These are phyloP conservation scores for Gambusia yucatana DNA, from an alignment of 2,797 vertebrate genomes.

Conservation along the genomic window DNA sequence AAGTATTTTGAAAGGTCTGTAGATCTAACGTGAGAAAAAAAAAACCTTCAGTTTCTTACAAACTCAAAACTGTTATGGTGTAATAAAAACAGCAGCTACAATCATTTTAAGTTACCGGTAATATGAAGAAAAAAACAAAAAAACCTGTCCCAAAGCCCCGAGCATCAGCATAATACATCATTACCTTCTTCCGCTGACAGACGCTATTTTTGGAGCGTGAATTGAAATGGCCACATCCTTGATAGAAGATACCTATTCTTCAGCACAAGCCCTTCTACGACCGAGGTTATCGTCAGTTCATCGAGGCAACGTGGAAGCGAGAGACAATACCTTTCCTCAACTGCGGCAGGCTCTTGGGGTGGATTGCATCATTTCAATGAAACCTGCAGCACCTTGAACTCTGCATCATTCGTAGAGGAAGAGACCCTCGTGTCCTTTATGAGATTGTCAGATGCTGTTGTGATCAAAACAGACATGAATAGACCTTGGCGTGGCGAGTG, in stretches of 20 bases:
- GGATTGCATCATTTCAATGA: conserved; percentile 59
- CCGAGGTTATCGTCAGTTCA: conserved; percentile 84
- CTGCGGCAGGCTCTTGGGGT: conserved; percentile 55
- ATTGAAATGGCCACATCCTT: conserved; percentile 70
- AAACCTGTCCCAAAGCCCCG: conserved; percentile 17
- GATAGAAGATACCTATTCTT: conserved; percentile 65
- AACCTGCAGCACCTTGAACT: conserved; percentile 67
- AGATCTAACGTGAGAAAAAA: not conserved
- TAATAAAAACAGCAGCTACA: not conserved
- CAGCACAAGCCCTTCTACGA: conserved; percentile 66
- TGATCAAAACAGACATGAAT: conserved; percentile 72
- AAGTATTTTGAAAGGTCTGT: not conserved
- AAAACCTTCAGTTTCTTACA: not conserved
- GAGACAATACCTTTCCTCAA: conserved; percentile 80
- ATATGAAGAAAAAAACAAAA: conserved; percentile 6
- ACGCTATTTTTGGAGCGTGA: conserved; percentile 72
- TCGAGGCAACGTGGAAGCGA: conserved; percentile 83
- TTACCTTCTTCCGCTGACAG: conserved; percentile 35
- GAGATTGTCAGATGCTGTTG: conserved; percentile 80
- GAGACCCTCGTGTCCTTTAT: conserved; percentile 55
- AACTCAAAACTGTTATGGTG: not conserved
- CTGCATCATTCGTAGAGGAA: conserved; percentile 66
- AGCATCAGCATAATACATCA: conserved; percentile 29
- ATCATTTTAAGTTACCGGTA: not conserved
- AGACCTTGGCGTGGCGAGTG: conserved; percentile 52